Conservation (phyloP, 2,113 vertebrate genomes). For the Spheniscus mendiculus region DNA sequence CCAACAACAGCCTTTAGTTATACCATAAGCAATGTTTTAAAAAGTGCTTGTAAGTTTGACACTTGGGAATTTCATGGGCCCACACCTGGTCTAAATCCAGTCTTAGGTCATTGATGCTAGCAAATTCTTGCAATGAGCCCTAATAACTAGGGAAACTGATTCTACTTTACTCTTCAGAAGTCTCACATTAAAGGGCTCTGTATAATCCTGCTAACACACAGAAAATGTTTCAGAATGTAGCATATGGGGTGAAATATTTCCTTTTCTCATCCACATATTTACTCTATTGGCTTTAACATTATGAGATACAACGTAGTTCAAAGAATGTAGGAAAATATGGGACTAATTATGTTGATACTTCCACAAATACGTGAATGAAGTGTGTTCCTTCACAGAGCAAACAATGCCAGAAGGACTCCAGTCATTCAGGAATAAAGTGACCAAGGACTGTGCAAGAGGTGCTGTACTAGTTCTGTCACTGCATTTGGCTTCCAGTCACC, state of each 20-base stretch:
- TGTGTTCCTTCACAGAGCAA: neutral
- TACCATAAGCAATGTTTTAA: neutral
- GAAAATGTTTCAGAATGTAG: neutral
- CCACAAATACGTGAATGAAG: neutral
- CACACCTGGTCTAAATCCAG: neutral
- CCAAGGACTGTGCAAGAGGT: neutral
- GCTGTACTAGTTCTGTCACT: neutral
- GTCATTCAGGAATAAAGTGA: neutral
- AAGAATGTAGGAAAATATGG: neutral
- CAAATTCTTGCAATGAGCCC: neutral
- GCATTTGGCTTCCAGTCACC: neutral
- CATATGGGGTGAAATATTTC: neutral
- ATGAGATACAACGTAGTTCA: neutral
- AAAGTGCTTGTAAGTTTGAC: neutral
- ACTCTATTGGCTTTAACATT: neutral
- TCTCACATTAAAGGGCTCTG: neutral
- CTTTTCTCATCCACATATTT: neutral
- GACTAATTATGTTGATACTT: neutral
- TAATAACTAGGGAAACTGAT: neutral
- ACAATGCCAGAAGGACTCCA: neutral
- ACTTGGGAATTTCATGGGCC: neutral
- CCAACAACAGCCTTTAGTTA: neutral
- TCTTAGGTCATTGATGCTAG: neutral
- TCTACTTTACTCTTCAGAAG: neutral
- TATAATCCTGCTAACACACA: neutral